Evolutionary conservation across 1,140 invertebrate genomes (phyloP).

Genomic region (Octopus sinensis): DNA sequence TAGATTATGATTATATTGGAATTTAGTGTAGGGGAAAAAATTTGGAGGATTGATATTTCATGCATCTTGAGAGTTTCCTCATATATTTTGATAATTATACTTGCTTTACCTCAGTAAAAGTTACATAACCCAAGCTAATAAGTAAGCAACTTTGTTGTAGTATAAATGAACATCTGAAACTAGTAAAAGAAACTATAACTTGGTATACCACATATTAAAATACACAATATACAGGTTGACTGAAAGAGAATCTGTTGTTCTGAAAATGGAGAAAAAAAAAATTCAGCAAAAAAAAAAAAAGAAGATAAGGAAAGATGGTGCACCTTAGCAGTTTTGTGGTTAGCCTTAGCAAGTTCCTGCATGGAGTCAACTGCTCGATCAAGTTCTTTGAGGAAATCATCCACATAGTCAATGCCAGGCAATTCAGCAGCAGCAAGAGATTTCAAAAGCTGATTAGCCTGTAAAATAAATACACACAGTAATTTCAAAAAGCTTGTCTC

Average conservation of each 20-base stretch:
- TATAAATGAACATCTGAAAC: too few relatives aligned
- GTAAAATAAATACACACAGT: conserved; percentile 32
- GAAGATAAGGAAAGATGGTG: conserved; percentile 25
- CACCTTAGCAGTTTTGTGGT: conserved; percentile 69
- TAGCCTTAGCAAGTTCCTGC: conserved; percentile 71
- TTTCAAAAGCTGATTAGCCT: conserved; percentile 78
- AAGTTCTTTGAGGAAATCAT: conserved; percentile 75
- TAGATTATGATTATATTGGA: too few relatives aligned
- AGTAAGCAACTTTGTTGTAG: too few relatives aligned
- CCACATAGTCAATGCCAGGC: conserved; percentile 70
- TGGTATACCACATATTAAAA: too few relatives aligned
- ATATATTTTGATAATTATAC: conserved; percentile 1
- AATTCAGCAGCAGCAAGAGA: conserved; percentile 71
- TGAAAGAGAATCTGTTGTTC: neutral
- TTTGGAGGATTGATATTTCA: too few relatives aligned
- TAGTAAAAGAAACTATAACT: too few relatives aligned
- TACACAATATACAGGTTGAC: too few relatives aligned
- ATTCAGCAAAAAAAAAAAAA: neutral
- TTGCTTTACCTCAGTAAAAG: neutral
- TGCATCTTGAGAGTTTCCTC: neutral
- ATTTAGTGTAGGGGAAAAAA: too few relatives aligned
- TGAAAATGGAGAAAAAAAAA: neutral
- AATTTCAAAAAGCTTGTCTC: neutral
- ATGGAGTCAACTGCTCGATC: conserved; percentile 70
- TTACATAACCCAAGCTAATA: too few relatives aligned